A percentile compares a stretch with the other conserved stretches of the same genome.
These are phyloP conservation scores for Autographa pulchrina DNA, from an alignment of 2,888 invertebrate species.

Conservation along the genomic window DNA sequence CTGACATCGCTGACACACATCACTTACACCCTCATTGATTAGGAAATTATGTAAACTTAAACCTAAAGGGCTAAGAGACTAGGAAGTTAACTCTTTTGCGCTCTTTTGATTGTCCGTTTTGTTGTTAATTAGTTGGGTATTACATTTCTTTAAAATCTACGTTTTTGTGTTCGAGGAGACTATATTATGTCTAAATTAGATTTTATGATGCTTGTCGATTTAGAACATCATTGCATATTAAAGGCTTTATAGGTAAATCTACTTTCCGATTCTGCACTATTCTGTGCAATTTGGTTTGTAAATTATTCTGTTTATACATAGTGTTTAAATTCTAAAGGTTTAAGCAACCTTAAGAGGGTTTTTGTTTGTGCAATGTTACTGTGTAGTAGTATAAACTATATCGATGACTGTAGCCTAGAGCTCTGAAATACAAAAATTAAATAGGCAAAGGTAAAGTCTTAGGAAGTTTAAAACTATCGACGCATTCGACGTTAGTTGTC, in stretches of 20 bases:
- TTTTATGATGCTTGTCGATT: too few relatives aligned
- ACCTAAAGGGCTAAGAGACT: constrained; percentile 33
- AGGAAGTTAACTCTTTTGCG: constrained; percentile 17
- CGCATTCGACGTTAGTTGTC: constrained; percentile 15
- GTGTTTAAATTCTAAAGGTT: too few relatives aligned
- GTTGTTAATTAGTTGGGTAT: not conserved
- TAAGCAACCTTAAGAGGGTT: too few relatives aligned
- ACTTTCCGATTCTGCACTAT: too few relatives aligned
- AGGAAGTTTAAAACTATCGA: not conserved
- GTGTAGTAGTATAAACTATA: not conserved
- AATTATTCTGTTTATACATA: too few relatives aligned
- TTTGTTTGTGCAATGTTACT: too few relatives aligned
- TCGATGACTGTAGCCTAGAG: not conserved
- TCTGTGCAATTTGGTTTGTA: too few relatives aligned
- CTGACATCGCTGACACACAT: constrained; percentile 59
- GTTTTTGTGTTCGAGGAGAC: not conserved
- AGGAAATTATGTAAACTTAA: constrained; percentile 27
- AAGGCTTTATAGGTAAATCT: not conserved
- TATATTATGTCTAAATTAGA: not conserved
- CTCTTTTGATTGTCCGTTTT: not conserved
- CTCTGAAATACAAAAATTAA: not conserved
- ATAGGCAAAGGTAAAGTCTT: not conserved
- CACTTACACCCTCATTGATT: constrained; percentile 44
- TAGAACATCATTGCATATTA: too few relatives aligned
- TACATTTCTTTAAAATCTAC: not conserved